Evolutionary conservation across 1,140 invertebrate genomes (phyloP).

Genomic region (Caenorhabditis tropicalis): DNA sequence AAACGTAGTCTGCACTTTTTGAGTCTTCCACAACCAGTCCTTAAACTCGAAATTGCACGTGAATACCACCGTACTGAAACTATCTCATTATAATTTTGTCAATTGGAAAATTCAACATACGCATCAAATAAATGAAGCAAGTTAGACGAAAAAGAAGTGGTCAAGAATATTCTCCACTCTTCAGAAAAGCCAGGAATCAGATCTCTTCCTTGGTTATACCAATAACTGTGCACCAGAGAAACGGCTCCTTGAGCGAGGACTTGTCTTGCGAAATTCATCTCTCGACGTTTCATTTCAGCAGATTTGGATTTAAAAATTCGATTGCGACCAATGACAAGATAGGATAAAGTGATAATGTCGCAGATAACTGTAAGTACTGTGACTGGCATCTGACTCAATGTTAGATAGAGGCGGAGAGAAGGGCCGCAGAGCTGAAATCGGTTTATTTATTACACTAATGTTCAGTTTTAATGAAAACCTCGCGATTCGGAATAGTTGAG

Average conservation of each 20-base stretch:
- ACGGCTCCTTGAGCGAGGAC: neutral
- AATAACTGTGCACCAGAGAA: neutral
- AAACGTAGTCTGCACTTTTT: neutral
- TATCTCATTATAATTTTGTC: neutral
- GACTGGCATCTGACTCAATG: neutral
- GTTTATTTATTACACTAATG: too few species aligned
- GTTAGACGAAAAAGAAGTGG: neutral
- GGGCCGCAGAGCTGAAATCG: neutral
- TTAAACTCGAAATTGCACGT: neutral
- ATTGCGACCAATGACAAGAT: neutral
- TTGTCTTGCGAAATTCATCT: constrained; percentile 19
- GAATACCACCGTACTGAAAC: neutral
- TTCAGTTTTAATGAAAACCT: too few species aligned
- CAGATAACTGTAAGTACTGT: neutral
- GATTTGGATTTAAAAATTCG: neutral
- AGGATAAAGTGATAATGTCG: neutral
- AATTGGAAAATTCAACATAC: neutral
- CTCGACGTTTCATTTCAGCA: neutral
- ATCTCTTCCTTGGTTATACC: neutral
- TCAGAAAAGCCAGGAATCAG: neutral
- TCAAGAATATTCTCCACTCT: neutral
- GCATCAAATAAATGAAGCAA: neutral
- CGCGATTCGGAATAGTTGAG: neutral
- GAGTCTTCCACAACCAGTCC: neutral
- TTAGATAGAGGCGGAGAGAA: neutral